Percentiles rank a stretch among this genome's conserved stretches.
These are phyloP conservation scores for Sceloporus undulatus DNA, from an alignment of 2,113 vertebrate genomes.

Conservation along the genomic window DNA sequence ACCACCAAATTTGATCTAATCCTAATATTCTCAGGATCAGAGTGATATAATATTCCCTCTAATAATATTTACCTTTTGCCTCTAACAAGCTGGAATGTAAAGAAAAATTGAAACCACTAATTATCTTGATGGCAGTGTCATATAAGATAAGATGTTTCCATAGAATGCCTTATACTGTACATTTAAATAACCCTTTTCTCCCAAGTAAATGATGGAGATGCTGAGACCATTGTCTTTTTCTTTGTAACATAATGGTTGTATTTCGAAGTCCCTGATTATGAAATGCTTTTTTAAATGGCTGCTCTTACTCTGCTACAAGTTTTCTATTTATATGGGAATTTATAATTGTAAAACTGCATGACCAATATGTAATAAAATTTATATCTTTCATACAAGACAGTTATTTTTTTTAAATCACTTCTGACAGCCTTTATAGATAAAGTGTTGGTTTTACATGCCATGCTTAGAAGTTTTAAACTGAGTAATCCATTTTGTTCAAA, in stretches of 20 bases:
- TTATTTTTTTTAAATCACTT: conserved; percentile 57
- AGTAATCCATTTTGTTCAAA: not conserved
- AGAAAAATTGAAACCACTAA: not conserved
- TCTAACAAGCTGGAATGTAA: not conserved
- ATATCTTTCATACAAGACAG: conserved; percentile 34
- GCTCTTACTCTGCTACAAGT: conserved; percentile 35
- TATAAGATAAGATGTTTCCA: conserved; percentile 14
- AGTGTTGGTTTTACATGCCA: conserved; percentile 41
- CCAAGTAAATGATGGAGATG: not conserved
- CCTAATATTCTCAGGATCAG: not conserved
- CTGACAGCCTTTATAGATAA: conserved; percentile 36
- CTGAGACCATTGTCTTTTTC: not conserved
- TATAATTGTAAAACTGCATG: conserved; percentile 66
- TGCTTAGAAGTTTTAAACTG: not conserved
- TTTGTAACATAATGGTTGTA: not conserved
- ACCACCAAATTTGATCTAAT: conserved; percentile 22
- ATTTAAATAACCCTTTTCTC: conserved; percentile 14
- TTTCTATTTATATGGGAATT: conserved; percentile 63
- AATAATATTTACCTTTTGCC: conserved; percentile 12
- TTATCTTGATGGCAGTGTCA: not conserved
- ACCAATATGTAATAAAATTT: conserved; percentile 54
- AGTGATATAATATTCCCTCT: rapidly evolving
- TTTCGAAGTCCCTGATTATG: conserved; percentile 34
- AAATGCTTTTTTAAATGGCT: conserved; percentile 34
- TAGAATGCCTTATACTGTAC: conserved; percentile 27